Evolutionary conservation across 2,113 vertebrate species (phyloP), one percentile per base, ranked within the genome.

Genomic region (Callipepla californica): DNA sequence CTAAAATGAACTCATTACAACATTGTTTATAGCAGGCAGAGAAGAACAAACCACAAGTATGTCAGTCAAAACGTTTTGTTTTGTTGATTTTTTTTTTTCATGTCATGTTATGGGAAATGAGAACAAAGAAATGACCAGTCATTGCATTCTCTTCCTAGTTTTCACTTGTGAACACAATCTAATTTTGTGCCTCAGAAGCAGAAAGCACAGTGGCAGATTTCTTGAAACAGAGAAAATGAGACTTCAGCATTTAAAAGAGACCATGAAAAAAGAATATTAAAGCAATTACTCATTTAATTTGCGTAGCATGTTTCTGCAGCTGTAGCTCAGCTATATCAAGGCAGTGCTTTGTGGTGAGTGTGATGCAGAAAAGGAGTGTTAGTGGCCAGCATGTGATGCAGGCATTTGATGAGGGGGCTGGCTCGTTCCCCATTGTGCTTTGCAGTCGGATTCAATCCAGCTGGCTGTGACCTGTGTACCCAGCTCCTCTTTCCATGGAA

Each of bases 271-370:
- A 7, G 75, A 87, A 65, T 92, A 84, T 81, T 65, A 79, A 87
- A 84, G 72, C 40, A 38, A 84, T 89, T 93, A 78, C 76, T 94
- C 77, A 67, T 81, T 86, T 79, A 13, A 51, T 78, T 95, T 81
- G 58, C 4, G 3, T 59, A 53, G 32, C 19, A 47, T 13, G 28
- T 40, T 81, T 30, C 84, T 93, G 62, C 70, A 89, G 44, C 84
- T 84, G 48, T 48, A 44, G 58, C 38, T 79, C 48, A 67, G 50
- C 42, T 83, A 2, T 28, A 14, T 38, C 25, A 6, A 59, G 61
- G 25, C 76, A 89, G 58, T 20, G 9, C 2, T 34, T 62, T 74
- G 50, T 32, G 16, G 18, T 62, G 45, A n/a, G 76, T 16, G 14
- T 14, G 78, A 28, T 25, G n/a, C 4, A 38, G 42, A 79, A 89